These are phyloP conservation scores for Drosophila aff. DNA, from an alignment of 1,140 invertebrate species.

Conservation along the genomic window DNA sequence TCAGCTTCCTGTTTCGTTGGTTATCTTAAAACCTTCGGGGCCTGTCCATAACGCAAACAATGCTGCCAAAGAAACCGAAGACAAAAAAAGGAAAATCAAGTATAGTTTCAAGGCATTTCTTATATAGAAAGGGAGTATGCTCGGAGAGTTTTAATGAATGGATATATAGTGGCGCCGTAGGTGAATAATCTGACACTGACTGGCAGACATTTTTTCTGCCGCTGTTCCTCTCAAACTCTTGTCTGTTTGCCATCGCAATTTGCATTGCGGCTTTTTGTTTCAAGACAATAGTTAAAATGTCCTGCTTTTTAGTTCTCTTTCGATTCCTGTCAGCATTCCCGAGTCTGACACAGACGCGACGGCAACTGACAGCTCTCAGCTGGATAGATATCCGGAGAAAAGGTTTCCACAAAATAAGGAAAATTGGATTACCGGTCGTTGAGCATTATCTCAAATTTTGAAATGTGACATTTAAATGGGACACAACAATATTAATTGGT, in stretches of 20 bases:
- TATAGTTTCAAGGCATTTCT: slow-evolving; percentile 31
- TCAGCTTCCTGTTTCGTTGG: slow-evolving; percentile 36
- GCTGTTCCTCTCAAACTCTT: slow-evolving; percentile 29
- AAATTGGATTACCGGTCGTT: slow-evolving; percentile 56
- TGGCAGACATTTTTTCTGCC: slow-evolving; percentile 54
- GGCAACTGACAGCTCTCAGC: slow-evolving; percentile 18
- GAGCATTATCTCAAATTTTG: slow-evolving; percentile 21
- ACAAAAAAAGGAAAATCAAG: slow-evolving; percentile 48
- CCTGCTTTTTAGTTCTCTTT: slow-evolving; percentile 10
- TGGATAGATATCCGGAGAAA: slow-evolving; percentile 23
- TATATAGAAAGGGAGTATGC: slow-evolving; percentile 6
- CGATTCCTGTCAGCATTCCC: slow-evolving; percentile 30
- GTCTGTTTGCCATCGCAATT: slow-evolving; percentile 44
- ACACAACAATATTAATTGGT: background rate
- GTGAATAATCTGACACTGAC: slow-evolving; percentile 72
- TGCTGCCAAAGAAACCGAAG: slow-evolving; percentile 26
- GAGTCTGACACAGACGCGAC: slow-evolving; percentile 25
- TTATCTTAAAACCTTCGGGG: slow-evolving; percentile 62
- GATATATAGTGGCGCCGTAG: slow-evolving; percentile 35
- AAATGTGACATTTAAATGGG: slow-evolving; percentile 3
- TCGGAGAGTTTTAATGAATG: slow-evolving; percentile 34
- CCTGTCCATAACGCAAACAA: slow-evolving; percentile 60
- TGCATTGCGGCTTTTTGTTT: slow-evolving; percentile 29
- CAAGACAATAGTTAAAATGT: slow-evolving; percentile 40
- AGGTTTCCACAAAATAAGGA: slow-evolving; percentile 62